A percentile compares a stretch with the other conserved stretches of the same genome.
Conservation (phyloP, 2,797 vertebrate genomes). For the Falco cherrug region DNA sequence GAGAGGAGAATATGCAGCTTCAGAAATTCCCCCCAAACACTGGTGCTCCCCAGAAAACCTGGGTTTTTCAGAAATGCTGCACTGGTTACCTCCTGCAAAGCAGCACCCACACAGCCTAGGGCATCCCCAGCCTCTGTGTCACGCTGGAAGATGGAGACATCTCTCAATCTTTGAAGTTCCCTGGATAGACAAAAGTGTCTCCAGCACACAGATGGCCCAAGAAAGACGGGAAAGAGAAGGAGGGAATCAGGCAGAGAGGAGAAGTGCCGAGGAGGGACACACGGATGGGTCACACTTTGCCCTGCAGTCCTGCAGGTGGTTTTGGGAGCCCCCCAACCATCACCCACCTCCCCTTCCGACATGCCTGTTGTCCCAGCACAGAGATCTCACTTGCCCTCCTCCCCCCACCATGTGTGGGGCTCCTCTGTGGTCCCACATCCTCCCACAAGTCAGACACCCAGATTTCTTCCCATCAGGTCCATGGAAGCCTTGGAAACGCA, state of each 20-base stretch:
- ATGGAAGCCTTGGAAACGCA: not conserved
- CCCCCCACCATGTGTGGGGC: accelerated
- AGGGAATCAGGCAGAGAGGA: not conserved
- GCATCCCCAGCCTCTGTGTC: not conserved
- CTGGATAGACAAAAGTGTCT: not conserved
- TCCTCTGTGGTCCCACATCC: not conserved
- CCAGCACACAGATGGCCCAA: not conserved
- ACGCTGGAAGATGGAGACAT: not conserved
- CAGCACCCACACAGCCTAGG: accelerated
- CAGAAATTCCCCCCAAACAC: not conserved
- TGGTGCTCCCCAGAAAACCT: accelerated
- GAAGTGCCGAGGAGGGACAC: not conserved
- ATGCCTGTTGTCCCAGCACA: not conserved
- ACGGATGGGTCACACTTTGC: accelerated
- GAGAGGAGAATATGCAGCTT: not conserved
- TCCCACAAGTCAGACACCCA: accelerated
- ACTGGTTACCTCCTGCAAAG: not conserved
- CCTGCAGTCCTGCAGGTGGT: not conserved
- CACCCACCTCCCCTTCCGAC: not conserved
- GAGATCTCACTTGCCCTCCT: not conserved
- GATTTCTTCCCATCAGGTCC: not conserved
- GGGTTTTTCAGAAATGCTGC: not conserved
- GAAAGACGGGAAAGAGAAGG: not conserved
- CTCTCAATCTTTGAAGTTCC: not conserved
- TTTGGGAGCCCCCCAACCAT: not conserved